A percentile compares a stretch with the other conserved stretches of the same genome.
These are phyloP conservation scores for Ochotona curzoniae DNA, from an alignment of 2,113 vertebrate species.

Conservation along the genomic window DNA sequence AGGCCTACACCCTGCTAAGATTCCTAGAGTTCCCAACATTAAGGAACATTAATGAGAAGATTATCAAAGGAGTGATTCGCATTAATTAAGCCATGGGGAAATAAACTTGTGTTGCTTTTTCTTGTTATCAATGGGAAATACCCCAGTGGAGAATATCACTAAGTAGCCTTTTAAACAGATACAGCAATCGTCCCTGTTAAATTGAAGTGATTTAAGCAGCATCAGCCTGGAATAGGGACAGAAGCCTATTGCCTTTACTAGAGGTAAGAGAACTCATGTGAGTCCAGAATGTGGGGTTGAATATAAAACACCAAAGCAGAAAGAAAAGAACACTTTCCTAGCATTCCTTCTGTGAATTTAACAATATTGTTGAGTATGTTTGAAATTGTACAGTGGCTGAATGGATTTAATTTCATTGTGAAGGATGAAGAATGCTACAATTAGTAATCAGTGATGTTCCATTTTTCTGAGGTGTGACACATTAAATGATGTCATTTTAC, in stretches of 20 bases:
- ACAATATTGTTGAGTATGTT: neutral
- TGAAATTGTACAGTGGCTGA: neutral
- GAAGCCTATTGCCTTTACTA: neutral
- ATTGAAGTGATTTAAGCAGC: neutral
- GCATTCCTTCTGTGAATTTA: neutral
- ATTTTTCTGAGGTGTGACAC: neutral
- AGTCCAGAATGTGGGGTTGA: neutral
- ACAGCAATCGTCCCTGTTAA: neutral
- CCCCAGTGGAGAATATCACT: neutral
- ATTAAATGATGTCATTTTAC: neutral
- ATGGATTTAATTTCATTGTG: neutral
- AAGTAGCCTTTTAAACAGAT: neutral
- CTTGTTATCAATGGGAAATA: neutral
- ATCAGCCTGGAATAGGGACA: neutral
- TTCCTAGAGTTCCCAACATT: neutral
- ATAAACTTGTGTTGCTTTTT: neutral
- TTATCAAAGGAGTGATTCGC: neutral
- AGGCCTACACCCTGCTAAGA: neutral
- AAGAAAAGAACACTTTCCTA: neutral
- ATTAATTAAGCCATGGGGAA: slow-evolving; percentile 61
- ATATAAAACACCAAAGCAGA: neutral
- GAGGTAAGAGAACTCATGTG: slow-evolving; percentile 24
- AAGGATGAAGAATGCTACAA: neutral
- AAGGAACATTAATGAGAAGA: neutral
- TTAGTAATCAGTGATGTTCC: neutral